phyloP scores from a whole-genome alignment of 2,113 vertebrate genomes.

The Ondatra zibethicus region DNA sequence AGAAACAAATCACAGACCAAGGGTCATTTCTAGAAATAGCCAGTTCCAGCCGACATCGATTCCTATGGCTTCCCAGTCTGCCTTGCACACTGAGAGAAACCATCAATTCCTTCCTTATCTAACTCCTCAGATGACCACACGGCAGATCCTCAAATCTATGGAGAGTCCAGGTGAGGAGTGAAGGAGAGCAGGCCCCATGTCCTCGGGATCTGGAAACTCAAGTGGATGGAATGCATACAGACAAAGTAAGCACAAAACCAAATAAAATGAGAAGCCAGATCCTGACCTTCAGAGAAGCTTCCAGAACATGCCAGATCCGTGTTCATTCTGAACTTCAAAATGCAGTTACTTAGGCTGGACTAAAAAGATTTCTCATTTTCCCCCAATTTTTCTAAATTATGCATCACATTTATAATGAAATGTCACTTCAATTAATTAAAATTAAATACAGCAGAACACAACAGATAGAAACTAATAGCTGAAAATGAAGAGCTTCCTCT shows the following conservation, averaged over 20 bases:
- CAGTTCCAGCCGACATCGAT: constrained; percentile 34
- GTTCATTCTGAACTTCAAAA: neutral
- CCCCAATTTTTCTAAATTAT: neutral
- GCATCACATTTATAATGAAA: constrained; percentile 52
- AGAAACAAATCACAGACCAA: constrained; percentile 31
- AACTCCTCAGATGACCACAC: constrained; percentile 60
- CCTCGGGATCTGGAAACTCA: neutral
- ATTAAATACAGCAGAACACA: constrained; percentile 58
- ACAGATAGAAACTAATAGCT: neutral
- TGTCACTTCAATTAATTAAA: constrained; percentile 57
- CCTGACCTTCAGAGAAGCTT: neutral
- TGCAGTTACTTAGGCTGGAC: constrained; percentile 5
- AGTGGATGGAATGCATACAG: neutral
- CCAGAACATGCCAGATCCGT: neutral
- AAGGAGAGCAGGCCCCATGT: constrained; percentile 18
- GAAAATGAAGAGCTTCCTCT: neutral
- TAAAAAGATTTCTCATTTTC: neutral
- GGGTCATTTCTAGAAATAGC: neutral
- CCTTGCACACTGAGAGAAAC: constrained; percentile 57
- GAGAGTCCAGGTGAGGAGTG: constrained; percentile 16
- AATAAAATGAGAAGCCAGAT: neutral
- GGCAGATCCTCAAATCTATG: constrained; percentile 53
- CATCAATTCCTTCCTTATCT: constrained; percentile 69
- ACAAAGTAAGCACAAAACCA: neutral
- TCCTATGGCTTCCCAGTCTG: constrained; percentile 47